Conservation (phyloP, 23 tunicate species). For the Corella eumyota region DNA sequence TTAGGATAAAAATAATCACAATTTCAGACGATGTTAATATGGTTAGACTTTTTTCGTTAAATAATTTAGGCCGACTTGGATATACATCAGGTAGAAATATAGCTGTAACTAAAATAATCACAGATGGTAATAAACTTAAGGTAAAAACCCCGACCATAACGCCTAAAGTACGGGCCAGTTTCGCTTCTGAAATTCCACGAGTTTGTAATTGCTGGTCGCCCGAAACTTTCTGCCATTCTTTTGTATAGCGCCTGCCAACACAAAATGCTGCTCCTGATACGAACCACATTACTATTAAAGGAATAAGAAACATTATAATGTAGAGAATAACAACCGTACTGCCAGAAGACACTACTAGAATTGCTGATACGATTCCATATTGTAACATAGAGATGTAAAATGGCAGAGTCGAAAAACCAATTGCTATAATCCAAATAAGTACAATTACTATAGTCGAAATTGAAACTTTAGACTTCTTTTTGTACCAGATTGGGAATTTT, state of each 20-base stretch:
- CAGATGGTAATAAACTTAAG: conserved; percentile 29
- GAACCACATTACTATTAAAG: conserved; percentile 35
- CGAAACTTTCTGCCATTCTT: conserved; percentile 5
- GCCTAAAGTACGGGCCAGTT: conserved; percentile 39
- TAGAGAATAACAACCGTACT: conserved; percentile 25
- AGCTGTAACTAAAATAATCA: conserved; percentile 6
- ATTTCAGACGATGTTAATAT: conserved; percentile 14
- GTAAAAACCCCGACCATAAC: conserved; percentile 66
- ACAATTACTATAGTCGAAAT: conserved; percentile 3
- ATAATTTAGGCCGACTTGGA: background rate
- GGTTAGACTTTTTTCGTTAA: background rate
- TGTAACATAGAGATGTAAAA: conserved; percentile 11
- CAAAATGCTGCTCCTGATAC: conserved; percentile 8
- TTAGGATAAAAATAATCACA: conserved; percentile 13
- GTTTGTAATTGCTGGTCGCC: background rate
- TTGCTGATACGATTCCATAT: conserved; percentile 45
- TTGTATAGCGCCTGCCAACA: background rate
- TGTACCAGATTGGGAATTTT: conserved; percentile 15
- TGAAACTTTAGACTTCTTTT: conserved; percentile 3
- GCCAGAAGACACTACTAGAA: conserved; percentile 29
- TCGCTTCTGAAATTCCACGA: conserved; percentile 17
- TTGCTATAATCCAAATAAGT: conserved; percentile 9
- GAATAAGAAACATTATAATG: conserved; percentile 27
- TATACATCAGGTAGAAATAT: conserved; percentile 7
- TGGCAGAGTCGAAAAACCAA: conserved; percentile 33